phyloP scores from a whole-genome alignment of 2,797 vertebrate genomes.

The Ctenosaura bakeri region DNA sequence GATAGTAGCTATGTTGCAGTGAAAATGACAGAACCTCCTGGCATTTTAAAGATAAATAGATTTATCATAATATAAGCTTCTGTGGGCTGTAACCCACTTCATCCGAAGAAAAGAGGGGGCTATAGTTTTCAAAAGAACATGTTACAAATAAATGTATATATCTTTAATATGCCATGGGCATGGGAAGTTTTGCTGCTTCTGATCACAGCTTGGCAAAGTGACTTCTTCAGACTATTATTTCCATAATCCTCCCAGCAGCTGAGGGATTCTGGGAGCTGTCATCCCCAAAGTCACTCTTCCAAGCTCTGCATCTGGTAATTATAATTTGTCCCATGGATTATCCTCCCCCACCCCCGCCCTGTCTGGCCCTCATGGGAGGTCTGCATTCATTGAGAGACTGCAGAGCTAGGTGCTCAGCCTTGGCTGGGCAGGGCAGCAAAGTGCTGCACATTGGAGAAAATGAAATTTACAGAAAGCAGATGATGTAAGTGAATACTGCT shows the following conservation, averaged over 20 bases:
- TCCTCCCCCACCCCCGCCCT: too few relatives aligned
- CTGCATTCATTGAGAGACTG: not conserved
- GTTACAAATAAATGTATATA: not conserved
- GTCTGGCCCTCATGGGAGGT: not conserved
- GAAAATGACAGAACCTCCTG: not conserved
- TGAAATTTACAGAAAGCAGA: constrained; percentile 56
- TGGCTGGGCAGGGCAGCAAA: not conserved
- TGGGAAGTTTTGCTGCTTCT: not conserved
- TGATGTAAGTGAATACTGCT: constrained; percentile 57
- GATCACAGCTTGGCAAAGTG: too few relatives aligned
- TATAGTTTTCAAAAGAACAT: not conserved
- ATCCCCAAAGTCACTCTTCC: too few relatives aligned
- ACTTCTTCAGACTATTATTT: too few relatives aligned
- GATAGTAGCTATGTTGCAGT: not conserved
- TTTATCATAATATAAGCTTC: not conserved
- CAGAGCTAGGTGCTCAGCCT: not conserved
- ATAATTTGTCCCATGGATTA: not conserved
- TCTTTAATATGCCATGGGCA: not conserved
- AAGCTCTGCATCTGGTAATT: not conserved
- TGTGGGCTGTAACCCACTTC: not conserved
- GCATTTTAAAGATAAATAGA: not conserved
- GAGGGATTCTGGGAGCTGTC: too few relatives aligned
- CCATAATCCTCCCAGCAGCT: too few relatives aligned
- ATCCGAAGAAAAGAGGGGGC: not conserved
- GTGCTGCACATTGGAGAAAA: not conserved